phyloP scores from a whole-genome alignment of 2,888 invertebrate genomes.

The Phragmatobia fuliginosa region DNA sequence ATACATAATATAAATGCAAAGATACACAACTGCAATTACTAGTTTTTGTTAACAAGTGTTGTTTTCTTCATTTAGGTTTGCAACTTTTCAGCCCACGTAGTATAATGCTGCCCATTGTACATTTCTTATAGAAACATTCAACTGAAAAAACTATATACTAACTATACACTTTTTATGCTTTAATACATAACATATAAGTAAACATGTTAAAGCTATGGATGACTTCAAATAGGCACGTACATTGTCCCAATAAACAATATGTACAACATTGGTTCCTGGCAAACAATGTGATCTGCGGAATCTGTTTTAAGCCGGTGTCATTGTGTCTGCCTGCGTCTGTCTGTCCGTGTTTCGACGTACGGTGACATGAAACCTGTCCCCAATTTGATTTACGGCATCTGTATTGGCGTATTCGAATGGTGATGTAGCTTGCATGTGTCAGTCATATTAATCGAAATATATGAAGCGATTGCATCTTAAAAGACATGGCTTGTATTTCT shows the following conservation, averaged over 20 bases:
- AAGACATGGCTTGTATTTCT: neutral
- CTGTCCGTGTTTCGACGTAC: conserved; percentile 53
- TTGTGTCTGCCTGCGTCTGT: conserved; percentile 50
- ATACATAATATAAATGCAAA: no score
- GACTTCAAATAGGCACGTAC: neutral
- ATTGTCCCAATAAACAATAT: neutral
- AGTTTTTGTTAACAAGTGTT: no score
- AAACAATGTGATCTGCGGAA: conserved; percentile 13
- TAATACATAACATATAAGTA: no score
- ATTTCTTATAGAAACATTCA: no score
- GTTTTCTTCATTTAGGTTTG: no score
- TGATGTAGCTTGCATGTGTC: conserved; percentile 31
- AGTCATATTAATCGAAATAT: neutral
- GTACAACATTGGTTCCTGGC: neutral
- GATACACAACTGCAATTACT: no score
- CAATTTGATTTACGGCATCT: conserved; percentile 63
- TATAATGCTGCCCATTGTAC: no score
- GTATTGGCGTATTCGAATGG: conserved; percentile 41
- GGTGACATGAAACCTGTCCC: conserved; percentile 52
- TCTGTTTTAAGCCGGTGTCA: conserved; percentile 28
- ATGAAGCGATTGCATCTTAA: neutral
- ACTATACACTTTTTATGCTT: no score
- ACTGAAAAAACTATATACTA: no score
- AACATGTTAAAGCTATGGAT: neutral
- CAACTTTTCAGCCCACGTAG: no score